Evolutionary conservation across 1,140 invertebrate genomes (phyloP).

Genomic region (Euwallacea similis): DNA sequence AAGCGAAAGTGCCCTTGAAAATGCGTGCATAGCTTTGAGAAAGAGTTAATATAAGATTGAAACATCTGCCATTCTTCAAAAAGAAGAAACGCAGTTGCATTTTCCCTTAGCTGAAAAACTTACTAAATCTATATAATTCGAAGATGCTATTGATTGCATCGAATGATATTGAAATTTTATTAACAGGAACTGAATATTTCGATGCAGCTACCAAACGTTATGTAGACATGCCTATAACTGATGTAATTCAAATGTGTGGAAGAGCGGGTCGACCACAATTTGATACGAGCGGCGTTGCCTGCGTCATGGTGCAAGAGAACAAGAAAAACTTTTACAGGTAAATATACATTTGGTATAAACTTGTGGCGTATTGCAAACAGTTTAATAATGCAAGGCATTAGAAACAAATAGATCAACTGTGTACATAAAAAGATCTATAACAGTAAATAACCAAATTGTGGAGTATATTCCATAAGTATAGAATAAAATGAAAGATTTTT

Average conservation of each 20-base stretch:
- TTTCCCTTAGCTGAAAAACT: neutral
- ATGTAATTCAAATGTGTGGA: constrained; percentile 99
- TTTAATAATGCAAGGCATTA: neutral
- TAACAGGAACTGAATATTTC: constrained; percentile 82
- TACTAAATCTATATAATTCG: neutral
- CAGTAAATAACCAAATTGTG: neutral
- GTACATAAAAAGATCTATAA: neutral
- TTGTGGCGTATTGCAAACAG: neutral
- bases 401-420: too few relatives aligned
- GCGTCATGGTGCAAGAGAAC: constrained; percentile 95
- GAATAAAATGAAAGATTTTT: too few relatives aligned
- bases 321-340: constrained; percentile 98
- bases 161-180: constrained; percentile 55
- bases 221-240: constrained; percentile 99
- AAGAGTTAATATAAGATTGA: too few relatives aligned
- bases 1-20: too few relatives aligned
- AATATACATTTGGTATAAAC: neutral
- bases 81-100: too few relatives aligned
- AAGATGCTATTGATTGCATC: constrained; percentile 25
- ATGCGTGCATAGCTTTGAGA: too few relatives aligned
- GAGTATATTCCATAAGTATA: too few relatives aligned
- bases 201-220: constrained; percentile 96
- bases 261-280: constrained; percentile 93
- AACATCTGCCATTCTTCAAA: too few relatives aligned
- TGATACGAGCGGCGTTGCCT: constrained; percentile 93